A percentile compares a stretch with the other conserved stretches of the same genome.
These are phyloP conservation scores for Phymanthus crucifer DNA, from an alignment of 92 coral and sea anemone genomes.

Conservation along the genomic window DNA sequence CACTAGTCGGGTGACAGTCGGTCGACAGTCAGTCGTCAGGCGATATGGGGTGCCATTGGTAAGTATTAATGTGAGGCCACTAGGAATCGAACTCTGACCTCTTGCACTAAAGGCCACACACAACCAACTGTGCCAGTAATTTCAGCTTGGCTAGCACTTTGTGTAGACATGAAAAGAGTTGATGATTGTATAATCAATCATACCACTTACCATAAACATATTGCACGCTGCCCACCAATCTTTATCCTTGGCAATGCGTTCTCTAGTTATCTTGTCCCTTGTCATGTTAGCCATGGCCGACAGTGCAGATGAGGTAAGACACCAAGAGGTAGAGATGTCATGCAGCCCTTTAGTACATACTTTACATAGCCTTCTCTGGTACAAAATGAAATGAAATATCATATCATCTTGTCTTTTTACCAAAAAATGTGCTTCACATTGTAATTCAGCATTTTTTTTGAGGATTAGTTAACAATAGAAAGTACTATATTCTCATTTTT, in stretches of 20 bases:
- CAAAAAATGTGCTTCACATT: not conserved
- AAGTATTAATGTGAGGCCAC: no score
- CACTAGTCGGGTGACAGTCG: no score
- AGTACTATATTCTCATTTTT: no score
- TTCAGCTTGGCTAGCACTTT: no score
- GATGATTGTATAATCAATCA: not conserved
- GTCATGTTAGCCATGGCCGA: slow-evolving; percentile 90
- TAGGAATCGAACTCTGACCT: no score
- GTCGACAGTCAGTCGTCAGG: no score
- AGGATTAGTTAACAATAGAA: no score
- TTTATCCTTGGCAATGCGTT: slow-evolving; percentile 57
- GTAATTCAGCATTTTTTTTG: no score
- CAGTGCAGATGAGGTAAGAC: slow-evolving; percentile 74
- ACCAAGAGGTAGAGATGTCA: slow-evolving; percentile 60
- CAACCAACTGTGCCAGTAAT: no score
- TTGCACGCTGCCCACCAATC: slow-evolving; percentile 65
- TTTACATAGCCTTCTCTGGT: slow-evolving; percentile 62
- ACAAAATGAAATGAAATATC: not conserved
- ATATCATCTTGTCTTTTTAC: not conserved
- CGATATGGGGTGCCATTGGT: no score
- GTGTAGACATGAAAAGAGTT: no score
- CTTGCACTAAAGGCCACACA: no score
- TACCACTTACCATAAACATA: slow-evolving; percentile 69
- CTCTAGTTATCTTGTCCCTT: slow-evolving; percentile 56
- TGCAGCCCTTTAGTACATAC: slow-evolving; percentile 38